Percentiles rank a stretch among this genome's conserved stretches.
Evolutionary conservation across 1,140 invertebrate genomes (phyloP).

Genomic region (Macrotrachela quadricornifera): DNA sequence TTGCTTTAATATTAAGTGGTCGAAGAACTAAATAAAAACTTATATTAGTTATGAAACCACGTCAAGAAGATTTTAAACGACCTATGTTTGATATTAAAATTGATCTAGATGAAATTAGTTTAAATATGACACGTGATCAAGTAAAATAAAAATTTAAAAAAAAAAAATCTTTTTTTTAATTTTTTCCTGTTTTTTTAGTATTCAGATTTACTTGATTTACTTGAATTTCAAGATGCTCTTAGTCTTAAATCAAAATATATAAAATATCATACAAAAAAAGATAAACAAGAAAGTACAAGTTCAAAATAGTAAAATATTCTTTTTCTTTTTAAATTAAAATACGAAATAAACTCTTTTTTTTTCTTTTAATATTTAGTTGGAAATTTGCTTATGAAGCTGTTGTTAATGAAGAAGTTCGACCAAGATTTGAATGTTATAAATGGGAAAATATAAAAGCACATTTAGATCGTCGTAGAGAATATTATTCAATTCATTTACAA

Average conservation of each 20-base stretch:
- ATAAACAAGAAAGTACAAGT: no score
- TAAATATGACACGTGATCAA: slow-evolving; percentile 4
- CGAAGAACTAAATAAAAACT: no score
- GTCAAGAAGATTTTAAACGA: neutral
- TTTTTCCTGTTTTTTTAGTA: neutral
- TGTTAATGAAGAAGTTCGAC: neutral
- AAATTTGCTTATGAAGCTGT: slow-evolving; percentile 5
- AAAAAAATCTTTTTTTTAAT: neutral
- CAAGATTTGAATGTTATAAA: slow-evolving; percentile 2
- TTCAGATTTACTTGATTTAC: slow-evolving; percentile 2
- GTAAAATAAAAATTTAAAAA: neutral
- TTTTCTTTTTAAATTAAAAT: no score
- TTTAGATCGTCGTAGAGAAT: no score
- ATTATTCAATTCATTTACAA: no score
- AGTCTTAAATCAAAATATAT: neutral
- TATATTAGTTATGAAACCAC: slow-evolving; percentile 6
- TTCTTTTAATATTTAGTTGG: neutral
- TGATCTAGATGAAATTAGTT: slow-evolving; percentile 2
- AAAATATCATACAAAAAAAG: neutral
- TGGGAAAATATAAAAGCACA: slow-evolving; percentile 1
- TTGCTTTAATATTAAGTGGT: no score
- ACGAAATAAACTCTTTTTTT: neutral
- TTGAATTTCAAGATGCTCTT: neutral
- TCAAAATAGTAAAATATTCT: neutral
- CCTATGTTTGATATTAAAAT: slow-evolving; percentile 7